Conservation (phyloP, 1,140 invertebrate genomes). For the Lepidurus apus region DNA sequence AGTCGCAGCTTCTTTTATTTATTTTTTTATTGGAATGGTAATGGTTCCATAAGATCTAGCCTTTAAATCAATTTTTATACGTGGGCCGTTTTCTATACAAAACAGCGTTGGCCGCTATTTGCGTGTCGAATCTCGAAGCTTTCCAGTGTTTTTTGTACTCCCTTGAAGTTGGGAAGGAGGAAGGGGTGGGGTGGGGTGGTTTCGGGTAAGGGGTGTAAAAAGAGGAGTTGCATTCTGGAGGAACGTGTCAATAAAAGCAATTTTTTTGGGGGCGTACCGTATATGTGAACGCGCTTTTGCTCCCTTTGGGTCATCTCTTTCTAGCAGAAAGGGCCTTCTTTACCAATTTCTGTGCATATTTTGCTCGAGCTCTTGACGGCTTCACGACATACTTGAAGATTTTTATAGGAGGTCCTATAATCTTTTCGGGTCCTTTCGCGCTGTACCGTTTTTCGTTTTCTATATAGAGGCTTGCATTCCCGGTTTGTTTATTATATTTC, state of each 20-base stretch:
- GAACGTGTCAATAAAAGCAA: too few species aligned
- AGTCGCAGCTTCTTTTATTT: neutral
- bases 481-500: too few species aligned
- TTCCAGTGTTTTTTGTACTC: neutral
- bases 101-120: neutral
- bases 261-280: too few species aligned
- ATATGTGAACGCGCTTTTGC: neutral
- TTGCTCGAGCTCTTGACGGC: constrained; percentile 3
- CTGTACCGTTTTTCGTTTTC: neutral
- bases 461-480: too few species aligned
- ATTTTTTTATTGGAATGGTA: neutral
- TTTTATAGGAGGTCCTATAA: constrained; percentile 4
- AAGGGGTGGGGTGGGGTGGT: too few species aligned
- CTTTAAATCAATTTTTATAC: neutral
- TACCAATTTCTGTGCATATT: neutral
- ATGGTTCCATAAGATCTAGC: neutral
- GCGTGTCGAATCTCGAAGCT: neutral
- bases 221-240: too few species aligned
- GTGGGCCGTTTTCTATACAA: neutral
- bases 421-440: neutral
- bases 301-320: neutral
- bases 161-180: neutral
- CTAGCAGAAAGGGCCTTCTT: neutral
- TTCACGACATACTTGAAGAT: neutral
- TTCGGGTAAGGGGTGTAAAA: too few species aligned